Evolutionary conservation across 2,797 vertebrate genomes (phyloP), one percentile per base, ranked within the genome.

Genomic region (Tragelaphus oryx): DNA sequence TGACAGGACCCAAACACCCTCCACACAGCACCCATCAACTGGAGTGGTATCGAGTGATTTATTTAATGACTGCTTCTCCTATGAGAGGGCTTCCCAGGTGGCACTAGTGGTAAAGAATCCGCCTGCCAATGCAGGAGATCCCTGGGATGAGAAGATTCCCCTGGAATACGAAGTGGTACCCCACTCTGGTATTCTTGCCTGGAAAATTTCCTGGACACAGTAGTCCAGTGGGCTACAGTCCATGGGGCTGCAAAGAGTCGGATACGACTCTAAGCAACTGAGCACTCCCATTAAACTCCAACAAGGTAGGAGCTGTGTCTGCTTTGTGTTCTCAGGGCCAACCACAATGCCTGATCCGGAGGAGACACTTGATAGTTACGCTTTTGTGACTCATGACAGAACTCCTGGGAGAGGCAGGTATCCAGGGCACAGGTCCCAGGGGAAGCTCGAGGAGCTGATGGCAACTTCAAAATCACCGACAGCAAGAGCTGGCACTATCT

Each of bases 11-110:
- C 22, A 4, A 54, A 44, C 26, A 18, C 28, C 65, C 44, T 60
- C 28, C 28, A 7, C 20, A n/a, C 24, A 84, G 44, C 76, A n/a
- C 46, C 6, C 2, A n/a, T 4, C 54, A 50, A 17, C 57, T 10
- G 44, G 8, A 8, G 11, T 0, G 3, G 14, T 14, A 5, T 1
- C n/a, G 79, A 46, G 89, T 18, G 13, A 8, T 30, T 37, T 24
- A 11, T 5, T 3, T 48, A 57, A 55, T n/a, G 59, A 68, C 59
- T 18, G 8, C 30, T 37, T 90, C 33, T 65, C 55, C 82, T 46
- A 46, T 46, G 28, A 71, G 65, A 71, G 10, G 65, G 20, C 65
- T 71, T 41, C 33, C 33, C 10, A 71, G 33, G 33, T 13, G 65
- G 33, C 0, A 1, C 65, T 41, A 24, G 33, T 41, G 22, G 33